These are phyloP conservation scores for Oryctolagus cuniculus DNA, from an alignment of 2,113 vertebrate species.

Conservation along the genomic window DNA sequence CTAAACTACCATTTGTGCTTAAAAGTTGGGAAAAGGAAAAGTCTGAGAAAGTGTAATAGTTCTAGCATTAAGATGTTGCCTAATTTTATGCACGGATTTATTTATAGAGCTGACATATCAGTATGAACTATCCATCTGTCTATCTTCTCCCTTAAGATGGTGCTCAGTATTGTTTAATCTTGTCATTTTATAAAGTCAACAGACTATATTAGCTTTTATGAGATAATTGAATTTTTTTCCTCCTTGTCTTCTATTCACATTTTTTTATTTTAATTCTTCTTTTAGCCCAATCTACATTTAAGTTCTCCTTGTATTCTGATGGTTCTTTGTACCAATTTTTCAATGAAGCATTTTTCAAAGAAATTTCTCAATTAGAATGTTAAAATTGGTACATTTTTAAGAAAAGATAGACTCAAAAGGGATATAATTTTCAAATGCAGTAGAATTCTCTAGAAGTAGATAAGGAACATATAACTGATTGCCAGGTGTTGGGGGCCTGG, in stretches of 20 bases:
- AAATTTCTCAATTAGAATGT: neutral
- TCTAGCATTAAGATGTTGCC: neutral
- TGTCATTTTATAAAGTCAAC: neutral
- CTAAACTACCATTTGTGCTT: neutral
- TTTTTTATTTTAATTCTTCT: neutral
- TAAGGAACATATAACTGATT: neutral
- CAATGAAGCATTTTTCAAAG: fast-evolving
- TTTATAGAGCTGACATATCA: neutral
- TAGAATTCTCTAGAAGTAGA: neutral
- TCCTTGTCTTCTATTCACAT: neutral
- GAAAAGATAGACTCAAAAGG: neutral
- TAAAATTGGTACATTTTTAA: neutral
- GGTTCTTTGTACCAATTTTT: neutral
- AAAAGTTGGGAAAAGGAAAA: neutral
- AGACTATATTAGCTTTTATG: neutral
- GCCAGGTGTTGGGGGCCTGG: too few species aligned
- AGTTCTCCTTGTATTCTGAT: neutral
- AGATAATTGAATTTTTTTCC: neutral
- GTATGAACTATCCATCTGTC: neutral
- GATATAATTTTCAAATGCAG: neutral
- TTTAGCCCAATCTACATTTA: neutral
- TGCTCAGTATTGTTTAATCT: neutral
- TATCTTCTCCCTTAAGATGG: neutral
- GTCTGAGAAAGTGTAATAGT: neutral
- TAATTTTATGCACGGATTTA: neutral